These are phyloP conservation scores for Sussaba pulchella DNA, from an alignment of 2,888 invertebrate species.

Conservation along the genomic window DNA sequence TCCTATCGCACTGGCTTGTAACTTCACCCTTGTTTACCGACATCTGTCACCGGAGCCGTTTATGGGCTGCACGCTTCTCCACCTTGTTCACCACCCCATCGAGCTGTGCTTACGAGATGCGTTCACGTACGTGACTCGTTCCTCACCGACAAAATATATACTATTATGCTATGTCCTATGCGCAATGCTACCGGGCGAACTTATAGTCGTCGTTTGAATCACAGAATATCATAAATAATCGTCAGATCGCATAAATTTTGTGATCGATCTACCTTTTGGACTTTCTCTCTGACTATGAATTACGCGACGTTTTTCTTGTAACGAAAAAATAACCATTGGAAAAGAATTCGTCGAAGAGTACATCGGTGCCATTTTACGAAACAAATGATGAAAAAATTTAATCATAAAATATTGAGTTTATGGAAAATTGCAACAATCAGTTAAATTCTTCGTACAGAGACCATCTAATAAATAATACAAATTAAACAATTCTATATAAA, in stretches of 20 bases:
- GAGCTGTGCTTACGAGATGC: conserved; percentile 38
- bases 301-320: no score
- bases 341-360: background rate
- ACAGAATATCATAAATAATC: conserved; percentile 1
- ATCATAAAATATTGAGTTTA: background rate
- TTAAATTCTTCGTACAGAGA: no score
- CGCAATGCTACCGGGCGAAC: no score
- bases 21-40: conserved; percentile 81
- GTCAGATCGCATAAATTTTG: background rate
- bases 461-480: no score
- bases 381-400: background rate
- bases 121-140: conserved; percentile 21
- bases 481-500: no score
- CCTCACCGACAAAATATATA: conserved; percentile 9
- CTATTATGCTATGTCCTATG: background rate
- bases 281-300: background rate
- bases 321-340: no score
- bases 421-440: no score
- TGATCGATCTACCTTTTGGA: background rate
- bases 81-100: conserved; percentile 26
- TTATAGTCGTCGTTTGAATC: background rate
- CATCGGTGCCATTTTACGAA: background rate
- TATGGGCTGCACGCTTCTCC: conserved; percentile 68
- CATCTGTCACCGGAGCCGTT: conserved; percentile 82
- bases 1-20: conserved; percentile 53